Conservation (phyloP, 1,140 invertebrate genomes). For the Teleopsis dalmanni region DNA sequence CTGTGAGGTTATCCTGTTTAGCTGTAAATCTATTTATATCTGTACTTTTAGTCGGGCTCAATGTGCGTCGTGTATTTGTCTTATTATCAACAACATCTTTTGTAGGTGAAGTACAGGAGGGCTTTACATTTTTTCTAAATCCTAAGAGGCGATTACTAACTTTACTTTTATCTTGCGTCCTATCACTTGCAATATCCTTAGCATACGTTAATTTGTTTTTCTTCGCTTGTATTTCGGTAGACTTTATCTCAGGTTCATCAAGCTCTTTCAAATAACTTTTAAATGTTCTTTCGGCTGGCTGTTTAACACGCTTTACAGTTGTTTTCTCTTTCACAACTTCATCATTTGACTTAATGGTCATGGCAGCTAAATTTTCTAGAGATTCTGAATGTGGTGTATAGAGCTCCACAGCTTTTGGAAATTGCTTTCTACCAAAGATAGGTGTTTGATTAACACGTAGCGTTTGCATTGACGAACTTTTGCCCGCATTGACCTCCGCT, state of each 20-base stretch:
- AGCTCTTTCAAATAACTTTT: neutral
- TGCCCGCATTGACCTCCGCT: neutral
- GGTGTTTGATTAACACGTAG: conserved; percentile 42
- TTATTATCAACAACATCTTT: conserved; percentile 1
- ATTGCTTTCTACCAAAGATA: conserved; percentile 32
- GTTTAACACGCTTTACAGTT: neutral
- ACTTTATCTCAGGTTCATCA: neutral
- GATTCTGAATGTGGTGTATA: conserved; percentile 29
- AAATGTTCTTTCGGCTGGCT: conserved; percentile 4
- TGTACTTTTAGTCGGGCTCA: conserved; percentile 6
- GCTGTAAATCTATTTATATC: conserved; percentile 3
- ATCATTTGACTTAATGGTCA: neutral
- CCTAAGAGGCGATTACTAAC: no score
- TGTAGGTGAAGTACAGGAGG: conserved; percentile 1
- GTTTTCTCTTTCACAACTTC: conserved; percentile 5
- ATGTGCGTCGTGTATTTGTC: neutral
- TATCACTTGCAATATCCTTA: neutral
- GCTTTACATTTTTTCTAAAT: neutral
- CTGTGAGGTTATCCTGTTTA: conserved; percentile 5
- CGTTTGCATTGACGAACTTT: conserved; percentile 4
- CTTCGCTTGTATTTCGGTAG: neutral
- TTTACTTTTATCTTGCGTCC: neutral
- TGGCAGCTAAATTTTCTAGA: conserved; percentile 24
- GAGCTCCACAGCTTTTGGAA: conserved; percentile 4
- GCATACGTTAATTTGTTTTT: neutral